Percentiles rank a stretch among this genome's conserved stretches.
Evolutionary conservation across 2,797 vertebrate genomes (phyloP).

Genomic region (Sebastes wilsoni): DNA sequence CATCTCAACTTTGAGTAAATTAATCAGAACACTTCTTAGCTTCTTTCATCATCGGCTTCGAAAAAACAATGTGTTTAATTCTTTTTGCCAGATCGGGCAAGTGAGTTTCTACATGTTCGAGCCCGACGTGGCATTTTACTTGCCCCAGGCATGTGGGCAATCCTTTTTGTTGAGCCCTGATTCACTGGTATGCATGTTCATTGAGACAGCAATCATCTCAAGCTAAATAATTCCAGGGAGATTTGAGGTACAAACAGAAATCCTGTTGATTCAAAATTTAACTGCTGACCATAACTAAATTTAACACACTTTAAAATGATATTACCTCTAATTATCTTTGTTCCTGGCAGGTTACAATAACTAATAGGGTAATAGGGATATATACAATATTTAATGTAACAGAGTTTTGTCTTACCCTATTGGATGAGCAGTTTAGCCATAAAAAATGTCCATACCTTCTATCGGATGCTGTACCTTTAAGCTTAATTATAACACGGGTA

Average conservation of each 20-base stretch:
- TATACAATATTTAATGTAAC: neutral
- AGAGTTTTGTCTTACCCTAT: neutral
- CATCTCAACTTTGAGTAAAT: neutral
- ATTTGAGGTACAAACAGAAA: neutral
- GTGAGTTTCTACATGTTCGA: neutral
- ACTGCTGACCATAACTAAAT: neutral
- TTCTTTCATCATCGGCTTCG: no score
- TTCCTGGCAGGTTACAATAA: neutral
- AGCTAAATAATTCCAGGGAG: no score
- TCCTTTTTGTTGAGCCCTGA: neutral
- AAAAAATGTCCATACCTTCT: neutral
- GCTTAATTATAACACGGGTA: neutral
- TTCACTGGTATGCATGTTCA: neutral
- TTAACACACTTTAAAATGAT: neutral
- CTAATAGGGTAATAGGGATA: neutral
- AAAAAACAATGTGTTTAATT: no score
- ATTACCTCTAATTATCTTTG: neutral
- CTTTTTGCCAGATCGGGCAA: no score
- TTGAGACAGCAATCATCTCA: no score
- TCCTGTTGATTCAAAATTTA: neutral
- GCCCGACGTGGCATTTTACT: neutral
- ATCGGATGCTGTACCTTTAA: neutral
- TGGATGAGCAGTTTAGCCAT: neutral
- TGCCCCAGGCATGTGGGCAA: neutral
- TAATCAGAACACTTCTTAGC: neutral